These are phyloP conservation scores for Microctenopoma stevenorrisi DNA, from an alignment of 2,797 vertebrate genomes.

Conservation along the genomic window DNA sequence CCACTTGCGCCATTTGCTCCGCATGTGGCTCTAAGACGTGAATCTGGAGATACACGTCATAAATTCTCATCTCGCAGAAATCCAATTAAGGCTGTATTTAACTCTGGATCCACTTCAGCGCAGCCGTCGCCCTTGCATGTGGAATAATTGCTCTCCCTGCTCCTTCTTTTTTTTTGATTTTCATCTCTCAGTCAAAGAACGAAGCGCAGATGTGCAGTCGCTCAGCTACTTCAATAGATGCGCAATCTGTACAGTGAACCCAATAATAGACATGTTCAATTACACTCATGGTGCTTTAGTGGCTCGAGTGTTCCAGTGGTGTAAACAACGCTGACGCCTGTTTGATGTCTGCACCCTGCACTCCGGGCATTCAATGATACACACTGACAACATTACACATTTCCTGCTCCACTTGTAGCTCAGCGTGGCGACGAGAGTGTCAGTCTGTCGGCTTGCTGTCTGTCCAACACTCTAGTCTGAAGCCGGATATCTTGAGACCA, in stretches of 20 bases:
- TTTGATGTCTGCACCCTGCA: conserved; percentile 36
- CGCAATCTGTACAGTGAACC: conserved; percentile 47
- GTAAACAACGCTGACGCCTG: conserved; percentile 56
- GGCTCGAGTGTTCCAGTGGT: conserved; percentile 42
- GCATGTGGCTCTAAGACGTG: conserved; percentile 49
- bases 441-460: conserved; percentile 21
- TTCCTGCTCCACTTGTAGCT: conserved; percentile 26
- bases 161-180: conserved; percentile 19
- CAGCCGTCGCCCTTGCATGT: conserved; percentile 36
- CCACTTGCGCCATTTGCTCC: conserved; percentile 66
- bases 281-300: conserved; percentile 47
- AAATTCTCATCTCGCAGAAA: conserved; percentile 67
- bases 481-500: background rate
- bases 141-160: conserved; percentile 58
- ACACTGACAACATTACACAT: conserved; percentile 28
- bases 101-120: conserved; percentile 45
- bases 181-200: conserved; percentile 43
- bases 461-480: conserved; percentile 13
- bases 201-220: conserved; percentile 13
- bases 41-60: conserved; percentile 75
- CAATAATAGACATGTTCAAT: conserved; percentile 67
- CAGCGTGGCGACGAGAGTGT: conserved; percentile 14
- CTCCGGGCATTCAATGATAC: conserved; percentile 37
- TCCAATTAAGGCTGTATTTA: conserved; percentile 68
- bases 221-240: conserved; percentile 16